Evolutionary conservation across 2,113 vertebrate genomes (phyloP), one percentile per base, ranked within the genome.

Genomic region (Clupea harengus): DNA sequence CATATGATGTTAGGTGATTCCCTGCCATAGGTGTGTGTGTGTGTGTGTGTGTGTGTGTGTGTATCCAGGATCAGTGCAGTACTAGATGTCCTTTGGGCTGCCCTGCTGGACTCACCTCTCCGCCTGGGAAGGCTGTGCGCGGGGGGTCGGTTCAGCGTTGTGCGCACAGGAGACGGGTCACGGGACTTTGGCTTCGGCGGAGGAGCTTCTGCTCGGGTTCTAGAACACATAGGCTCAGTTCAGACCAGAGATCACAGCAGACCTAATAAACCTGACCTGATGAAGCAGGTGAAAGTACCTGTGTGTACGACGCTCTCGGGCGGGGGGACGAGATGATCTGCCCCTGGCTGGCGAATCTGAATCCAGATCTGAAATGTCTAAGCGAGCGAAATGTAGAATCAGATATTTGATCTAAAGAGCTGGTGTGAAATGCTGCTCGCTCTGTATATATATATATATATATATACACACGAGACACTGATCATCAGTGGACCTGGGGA

Each of bases 281-380:
- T 6, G 10, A 72, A 17, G 15, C 22, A 2, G 11, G 45, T 13
- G 72, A 86, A 72, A 25, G 86, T 82, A 95, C 95, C 94, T 95
- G 90, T 93, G 93, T 2, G 94, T 92, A 0, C 94, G 93, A 84
- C 92, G 94, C 84, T 95, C 94, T 84, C 90, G 89, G 64, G 81
- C 85, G 0, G 90, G 88, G 1, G 87, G 90, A 50, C 94, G 94
- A 6, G 95, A 88, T 6, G 83, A 7, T 80, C 90, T 84, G 28
- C 84, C 86, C 87, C 88, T 20, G 90, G 89, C 0, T 44, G 92
- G 84, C 45, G 91, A 8, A 15, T 96, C 96, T 0, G 95, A 95
- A 22, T 94, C 93, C 0, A 99, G 90, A 87, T 97, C 97, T 0
- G 98, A 99, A 92, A 99, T 98, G 45, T 98, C 98, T 99, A 92